These are phyloP conservation scores for Drosophila tristis DNA, from an alignment of 1,140 invertebrate genomes.

Conservation along the genomic window DNA sequence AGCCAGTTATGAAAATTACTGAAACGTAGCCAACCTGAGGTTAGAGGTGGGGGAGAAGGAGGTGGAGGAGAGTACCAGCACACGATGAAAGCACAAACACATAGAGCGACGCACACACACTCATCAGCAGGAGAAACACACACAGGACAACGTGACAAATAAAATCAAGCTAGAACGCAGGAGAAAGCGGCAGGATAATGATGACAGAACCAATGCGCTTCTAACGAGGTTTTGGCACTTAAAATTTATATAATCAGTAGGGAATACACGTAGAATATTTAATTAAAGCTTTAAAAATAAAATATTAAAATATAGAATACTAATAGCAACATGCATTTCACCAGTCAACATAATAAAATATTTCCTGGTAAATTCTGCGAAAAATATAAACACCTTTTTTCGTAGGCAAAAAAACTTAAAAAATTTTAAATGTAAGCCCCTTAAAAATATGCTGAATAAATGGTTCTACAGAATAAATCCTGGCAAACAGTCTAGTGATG, in stretches of 20 bases:
- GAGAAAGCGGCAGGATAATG: slow-evolving; percentile 1
- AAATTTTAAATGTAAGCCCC: too few species aligned
- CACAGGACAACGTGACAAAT: slow-evolving; percentile 70
- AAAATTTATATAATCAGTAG: neutral
- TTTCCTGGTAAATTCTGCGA: too few species aligned
- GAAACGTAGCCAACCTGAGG: slow-evolving; percentile 69
- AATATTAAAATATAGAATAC: too few species aligned
- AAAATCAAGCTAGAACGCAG: slow-evolving; percentile 47
- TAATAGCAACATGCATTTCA: too few species aligned
- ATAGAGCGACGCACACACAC: slow-evolving; percentile 30
- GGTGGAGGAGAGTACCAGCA: slow-evolving; percentile 11
- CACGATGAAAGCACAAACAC: slow-evolving; percentile 50
- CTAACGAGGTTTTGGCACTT: neutral
- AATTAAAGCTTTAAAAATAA: too few species aligned
- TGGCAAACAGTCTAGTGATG: too few species aligned
- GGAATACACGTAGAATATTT: too few species aligned
- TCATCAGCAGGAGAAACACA: slow-evolving; percentile 23
- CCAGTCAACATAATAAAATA: too few species aligned
- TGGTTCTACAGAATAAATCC: too few species aligned
- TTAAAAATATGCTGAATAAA: too few species aligned
- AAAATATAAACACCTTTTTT: too few species aligned
- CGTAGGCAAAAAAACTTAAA: too few species aligned
- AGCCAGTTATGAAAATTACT: slow-evolving; percentile 79
- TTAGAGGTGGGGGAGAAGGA: neutral
- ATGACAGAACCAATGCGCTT: slow-evolving; percentile 36